Conservation (phyloP, 2,797 vertebrate species). For the Thalassophryne amazonica region DNA sequence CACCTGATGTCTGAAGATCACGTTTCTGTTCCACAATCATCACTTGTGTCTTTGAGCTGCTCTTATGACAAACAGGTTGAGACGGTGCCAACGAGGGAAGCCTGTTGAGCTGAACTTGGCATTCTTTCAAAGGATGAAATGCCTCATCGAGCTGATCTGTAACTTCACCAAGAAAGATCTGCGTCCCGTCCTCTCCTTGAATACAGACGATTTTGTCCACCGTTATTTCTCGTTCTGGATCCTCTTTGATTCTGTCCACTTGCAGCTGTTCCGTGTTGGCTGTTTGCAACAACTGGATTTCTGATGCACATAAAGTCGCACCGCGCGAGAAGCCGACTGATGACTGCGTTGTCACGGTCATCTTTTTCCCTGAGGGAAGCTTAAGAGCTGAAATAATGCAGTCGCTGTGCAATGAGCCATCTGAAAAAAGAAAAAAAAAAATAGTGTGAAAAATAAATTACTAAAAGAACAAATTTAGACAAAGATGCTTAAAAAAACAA, state of each 20-base stretch:
- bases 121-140: not conserved
- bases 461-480: not conserved
- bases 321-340: not conserved
- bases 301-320: not conserved
- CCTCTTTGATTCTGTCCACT: not conserved
- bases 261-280: not conserved
- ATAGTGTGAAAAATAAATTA: too few species aligned
- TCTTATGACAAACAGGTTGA: conserved; percentile 37
- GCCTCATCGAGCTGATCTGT: not conserved
- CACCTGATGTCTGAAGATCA: not conserved
- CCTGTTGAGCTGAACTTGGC: conserved; percentile 20
- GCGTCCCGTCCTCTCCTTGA: not conserved
- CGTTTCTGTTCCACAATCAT: conserved; percentile 41
- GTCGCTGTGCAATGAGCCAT: conserved; percentile 15
- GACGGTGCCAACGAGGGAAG: not conserved
- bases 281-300: not conserved
- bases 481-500: too few species aligned
- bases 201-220: not conserved
- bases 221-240: not conserved
- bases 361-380: conserved; percentile 3
- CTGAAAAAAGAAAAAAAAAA: conserved; percentile 27
- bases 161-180: not conserved
- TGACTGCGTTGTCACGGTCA: not conserved
- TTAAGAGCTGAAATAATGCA: conserved; percentile 49
- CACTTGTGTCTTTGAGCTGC: conserved; percentile 44